A percentile compares a stretch with the other conserved stretches of the same genome.
These are phyloP conservation scores for Malaclemys terrapin DNA, from an alignment of 2,113 vertebrate genomes.

Conservation along the genomic window DNA sequence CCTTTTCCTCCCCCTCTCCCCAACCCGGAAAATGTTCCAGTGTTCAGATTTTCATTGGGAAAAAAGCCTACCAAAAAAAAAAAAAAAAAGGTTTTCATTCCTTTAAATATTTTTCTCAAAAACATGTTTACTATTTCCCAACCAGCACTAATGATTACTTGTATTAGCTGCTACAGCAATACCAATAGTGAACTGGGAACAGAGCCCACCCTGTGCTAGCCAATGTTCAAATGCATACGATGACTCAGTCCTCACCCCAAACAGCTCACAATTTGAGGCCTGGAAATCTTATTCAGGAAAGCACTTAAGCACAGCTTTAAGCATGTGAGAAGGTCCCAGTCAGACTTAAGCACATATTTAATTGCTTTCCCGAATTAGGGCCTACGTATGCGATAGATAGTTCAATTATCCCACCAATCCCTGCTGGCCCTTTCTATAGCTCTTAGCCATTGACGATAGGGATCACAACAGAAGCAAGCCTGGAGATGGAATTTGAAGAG, in stretches of 20 bases:
- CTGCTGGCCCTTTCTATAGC: neutral
- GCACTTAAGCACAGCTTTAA: neutral
- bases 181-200: neutral
- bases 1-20: no score
- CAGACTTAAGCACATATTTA: neutral
- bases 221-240: neutral
- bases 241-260: fast-evolving
- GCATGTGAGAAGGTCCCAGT: neutral
- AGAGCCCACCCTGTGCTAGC: neutral
- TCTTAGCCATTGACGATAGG: neutral
- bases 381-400: neutral
- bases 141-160: neutral
- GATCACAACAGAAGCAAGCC: no score
- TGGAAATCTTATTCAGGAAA: neutral
- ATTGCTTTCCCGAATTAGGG: neutral
- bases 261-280: neutral
- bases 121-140: neutral
- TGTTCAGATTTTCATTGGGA: neutral
- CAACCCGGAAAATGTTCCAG: neutral
- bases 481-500: no score
- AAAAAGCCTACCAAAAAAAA: neutral
- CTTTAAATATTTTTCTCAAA: neutral
- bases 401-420: neutral
- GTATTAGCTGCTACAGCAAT: neutral
- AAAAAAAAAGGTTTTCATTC: neutral